Base-by-base conservation (phyloP, 2,113 vertebrate genomes). In the human region DNA sequence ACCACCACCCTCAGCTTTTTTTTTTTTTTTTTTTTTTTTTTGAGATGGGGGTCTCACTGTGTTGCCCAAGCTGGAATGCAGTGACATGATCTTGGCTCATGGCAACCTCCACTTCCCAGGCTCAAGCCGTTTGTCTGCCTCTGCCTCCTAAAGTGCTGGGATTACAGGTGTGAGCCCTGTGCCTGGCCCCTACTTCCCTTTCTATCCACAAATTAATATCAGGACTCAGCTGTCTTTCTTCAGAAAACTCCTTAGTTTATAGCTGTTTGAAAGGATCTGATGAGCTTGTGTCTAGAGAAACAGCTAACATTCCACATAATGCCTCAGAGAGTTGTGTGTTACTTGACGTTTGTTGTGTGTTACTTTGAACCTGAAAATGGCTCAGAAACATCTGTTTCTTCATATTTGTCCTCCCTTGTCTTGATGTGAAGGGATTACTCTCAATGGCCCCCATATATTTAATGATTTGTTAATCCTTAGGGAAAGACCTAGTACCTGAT, bases 261-360 rank as follows among this genome's bases (percentile, higher is more conserved):
- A 70, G 80, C 96, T 97, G 55, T 96, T 97, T 96, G 91, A 89
- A 98, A 96, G 80, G 72, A 93, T 66, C 94, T 32, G 45, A 89
- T 91, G 88, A 97, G 92, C 89, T 95, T 75, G 86, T 98, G 98
- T 97, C 94, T 97, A 75, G 50, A 97, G 84, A 96, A 97, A 97
- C 79, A 95, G 89, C 97, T 94, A 98, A 89, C 92, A 78, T 83
- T 89, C 93, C 64, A 40, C 59, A 84, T 75, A 76, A n/a, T 90
- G 43, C 81, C 66, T 70, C 43, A 30, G 55, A 88, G 32, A 85
- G 40, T 40, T 75, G 73, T 92, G 2, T 52, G 14, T 92, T 86
- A 70, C 40, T 81, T 59, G 64, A 87, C 73, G 45, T 64, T 30
- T 61, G 64, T 64, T 30, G 2, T 64, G 61, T 64, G 59, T 96